Evolutionary conservation across 2,113 vertebrate species (phyloP).

Genomic region (Malurus cyaneus): DNA sequence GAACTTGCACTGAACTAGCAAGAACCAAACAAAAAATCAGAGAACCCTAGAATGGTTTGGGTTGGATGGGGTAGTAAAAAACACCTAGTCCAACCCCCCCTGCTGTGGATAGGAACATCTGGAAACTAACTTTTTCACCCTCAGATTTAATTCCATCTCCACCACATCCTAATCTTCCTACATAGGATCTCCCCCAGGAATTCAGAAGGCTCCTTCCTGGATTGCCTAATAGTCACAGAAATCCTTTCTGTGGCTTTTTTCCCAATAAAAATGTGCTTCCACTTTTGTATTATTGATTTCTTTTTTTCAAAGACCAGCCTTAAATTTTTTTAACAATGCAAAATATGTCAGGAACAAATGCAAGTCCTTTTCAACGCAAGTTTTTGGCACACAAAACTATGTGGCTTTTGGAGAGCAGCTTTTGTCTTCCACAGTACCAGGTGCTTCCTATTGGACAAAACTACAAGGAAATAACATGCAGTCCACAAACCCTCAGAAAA

Average conservation of each 20-base stretch:
- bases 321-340: background rate
- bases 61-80: background rate
- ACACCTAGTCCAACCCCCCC: background rate
- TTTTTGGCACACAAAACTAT: background rate
- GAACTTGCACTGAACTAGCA: rapidly evolving
- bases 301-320: background rate
- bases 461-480: background rate
- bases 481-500: background rate
- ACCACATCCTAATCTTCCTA: background rate
- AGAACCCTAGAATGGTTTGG: background rate
- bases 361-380: background rate
- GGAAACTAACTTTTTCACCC: background rate
- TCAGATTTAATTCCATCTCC: background rate
- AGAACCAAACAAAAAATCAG: background rate
- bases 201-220: background rate
- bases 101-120: background rate
- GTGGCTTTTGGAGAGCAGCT: background rate
- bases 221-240: background rate
- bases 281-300: background rate
- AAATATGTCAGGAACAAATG: background rate
- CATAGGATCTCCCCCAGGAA: background rate
- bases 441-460: conserved; percentile 46
- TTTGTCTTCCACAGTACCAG: conserved; percentile 9
- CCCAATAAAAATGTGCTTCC: background rate
- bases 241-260: background rate